phyloP scores from a whole-genome alignment of 2,113 vertebrate genomes.

The Cryptotis parvus region DNA sequence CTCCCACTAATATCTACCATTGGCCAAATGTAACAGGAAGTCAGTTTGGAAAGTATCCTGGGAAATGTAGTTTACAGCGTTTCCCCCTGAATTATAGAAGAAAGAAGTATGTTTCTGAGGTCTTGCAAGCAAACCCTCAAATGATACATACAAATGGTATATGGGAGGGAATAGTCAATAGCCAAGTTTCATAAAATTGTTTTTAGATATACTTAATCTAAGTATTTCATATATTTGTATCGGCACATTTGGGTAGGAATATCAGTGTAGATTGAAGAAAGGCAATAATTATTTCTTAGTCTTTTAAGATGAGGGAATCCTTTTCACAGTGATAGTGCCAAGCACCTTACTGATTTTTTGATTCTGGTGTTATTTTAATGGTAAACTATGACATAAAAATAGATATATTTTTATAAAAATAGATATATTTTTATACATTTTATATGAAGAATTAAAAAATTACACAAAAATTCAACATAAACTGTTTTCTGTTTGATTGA shows the following conservation, averaged over 20 bases:
- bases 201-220: constrained; percentile 9
- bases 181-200: constrained; percentile 12
- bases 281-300: constrained; percentile 37
- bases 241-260: constrained; percentile 33
- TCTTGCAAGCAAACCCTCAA: not conserved
- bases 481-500: constrained; percentile 39
- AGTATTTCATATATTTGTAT: constrained; percentile 41
- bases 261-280: not conserved
- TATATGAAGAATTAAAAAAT: constrained; percentile 26
- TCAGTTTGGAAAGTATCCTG: constrained; percentile 45
- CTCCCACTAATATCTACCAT: not conserved
- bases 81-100: not conserved
- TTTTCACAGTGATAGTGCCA: constrained; percentile 7
- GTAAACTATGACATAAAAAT: constrained; percentile 27
- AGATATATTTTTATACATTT: not conserved
- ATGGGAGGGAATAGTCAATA: not conserved
- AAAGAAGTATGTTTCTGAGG: constrained; percentile 25
- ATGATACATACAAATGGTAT: not conserved
- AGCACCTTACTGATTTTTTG: constrained; percentile 37
- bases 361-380: constrained; percentile 49
- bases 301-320: constrained; percentile 10
- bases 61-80: constrained; percentile 53
- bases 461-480: constrained; percentile 12
- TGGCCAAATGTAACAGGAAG: constrained; percentile 33
- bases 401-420: constrained; percentile 44